Base-by-base conservation (phyloP, 1,140 invertebrate genomes). In the Condylostylus longicornis region DNA sequence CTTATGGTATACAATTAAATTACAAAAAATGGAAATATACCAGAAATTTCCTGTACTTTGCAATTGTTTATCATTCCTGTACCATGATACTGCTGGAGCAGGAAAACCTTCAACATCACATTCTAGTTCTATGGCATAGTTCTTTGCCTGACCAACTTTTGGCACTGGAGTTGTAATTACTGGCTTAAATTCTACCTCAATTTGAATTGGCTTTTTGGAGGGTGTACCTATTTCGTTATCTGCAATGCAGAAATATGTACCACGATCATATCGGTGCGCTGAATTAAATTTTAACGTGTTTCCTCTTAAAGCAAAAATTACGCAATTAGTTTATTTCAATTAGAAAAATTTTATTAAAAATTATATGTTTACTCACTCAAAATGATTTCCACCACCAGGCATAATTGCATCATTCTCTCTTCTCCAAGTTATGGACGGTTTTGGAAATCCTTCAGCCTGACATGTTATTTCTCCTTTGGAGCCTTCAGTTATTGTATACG, bases 211-310 rank as follows among this genome's bases (percentile, higher is more conserved):
- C 44, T 79, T 62, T 35, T 71, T 61, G 13, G 77, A 71, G 14
- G 78, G 79, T 44, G 71, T 70, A 3, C 84, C 82, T 19, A 86
- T 79, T 27, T 70, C 78, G 57, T 91, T 90, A 53, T 88, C 77
- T 22, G 84, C 84, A 10, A 86, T 75, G 53, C 88, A 93, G 44
- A 82, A 85, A 55, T 89, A 90, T 0, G 77, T 81, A 4, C 85
- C 86, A 33, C 82, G 66, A 54, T 89, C 82, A 52, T 83, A 73
- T 47, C 83, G 83, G 13, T 65, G 68, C 23, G 79, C 72, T 0
- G 56, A 19, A 19, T 67, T 58, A 35, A 87, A 82, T 48, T 74
- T 74, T 25, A 87, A 58, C 20, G 71, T 67, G 42, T 81, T 82
- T 2, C 82, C 82, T 32, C 77, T 74, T 50, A 44, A 62, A n/a